Evolutionary conservation across 2,888 invertebrate species (phyloP).

Genomic region (Criorhina ranunculi): DNA sequence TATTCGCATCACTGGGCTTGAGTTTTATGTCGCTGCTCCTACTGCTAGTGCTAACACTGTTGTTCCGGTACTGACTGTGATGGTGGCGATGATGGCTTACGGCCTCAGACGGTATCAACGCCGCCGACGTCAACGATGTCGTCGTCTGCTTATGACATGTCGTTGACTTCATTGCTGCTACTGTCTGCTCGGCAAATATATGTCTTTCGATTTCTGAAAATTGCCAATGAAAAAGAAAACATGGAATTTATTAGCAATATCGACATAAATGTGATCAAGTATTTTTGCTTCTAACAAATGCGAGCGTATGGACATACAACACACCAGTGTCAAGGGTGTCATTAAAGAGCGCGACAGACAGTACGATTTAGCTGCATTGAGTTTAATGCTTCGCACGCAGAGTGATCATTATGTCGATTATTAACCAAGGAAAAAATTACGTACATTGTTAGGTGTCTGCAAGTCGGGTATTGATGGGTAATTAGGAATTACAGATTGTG

Average conservation of each 20-base stretch:
- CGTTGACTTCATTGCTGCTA: slow-evolving; percentile 69
- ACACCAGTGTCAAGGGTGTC: slow-evolving; percentile 2
- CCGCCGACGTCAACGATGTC: slow-evolving; percentile 58
- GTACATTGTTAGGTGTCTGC: slow-evolving; percentile 29
- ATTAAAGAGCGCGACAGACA: neutral
- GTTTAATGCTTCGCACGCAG: slow-evolving; percentile 8
- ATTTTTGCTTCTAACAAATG: slow-evolving; percentile 11
- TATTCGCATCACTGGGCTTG: slow-evolving; percentile 73
- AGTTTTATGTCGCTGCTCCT: slow-evolving; percentile 49
- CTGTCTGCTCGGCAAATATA: slow-evolving; percentile 35
- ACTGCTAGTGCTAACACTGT: slow-evolving; percentile 48
- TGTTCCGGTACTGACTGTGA: slow-evolving; percentile 60
- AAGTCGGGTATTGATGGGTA: slow-evolving; percentile 8
- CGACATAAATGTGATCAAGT: slow-evolving; percentile 25
- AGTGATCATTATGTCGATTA: slow-evolving; percentile 4
- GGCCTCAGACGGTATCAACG: slow-evolving; percentile 56
- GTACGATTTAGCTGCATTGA: neutral
- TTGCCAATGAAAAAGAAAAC: slow-evolving; percentile 27
- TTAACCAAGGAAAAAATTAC: slow-evolving; percentile 5
- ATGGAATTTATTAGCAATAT: slow-evolving; percentile 47
- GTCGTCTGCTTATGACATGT: slow-evolving; percentile 64
- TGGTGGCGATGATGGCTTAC: slow-evolving; percentile 57
- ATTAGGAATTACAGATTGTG: slow-evolving; percentile 20
- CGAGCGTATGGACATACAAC: neutral
- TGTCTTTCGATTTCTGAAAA: slow-evolving; percentile 57